phyloP scores from a whole-genome alignment of 2,888 invertebrate genomes.

The Apotomis capreana region DNA sequence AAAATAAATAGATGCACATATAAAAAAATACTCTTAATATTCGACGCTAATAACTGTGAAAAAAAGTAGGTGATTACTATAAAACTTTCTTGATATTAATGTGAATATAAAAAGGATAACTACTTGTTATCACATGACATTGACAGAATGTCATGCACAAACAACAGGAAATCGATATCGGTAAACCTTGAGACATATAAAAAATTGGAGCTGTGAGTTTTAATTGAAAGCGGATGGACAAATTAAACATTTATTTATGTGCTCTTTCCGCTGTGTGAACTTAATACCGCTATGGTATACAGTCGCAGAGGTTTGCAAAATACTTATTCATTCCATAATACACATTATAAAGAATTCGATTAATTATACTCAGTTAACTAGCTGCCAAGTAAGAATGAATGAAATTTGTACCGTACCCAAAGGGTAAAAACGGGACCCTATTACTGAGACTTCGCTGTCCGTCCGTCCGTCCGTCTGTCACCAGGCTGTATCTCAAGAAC shows the following conservation, averaged over 20 bases:
- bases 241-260: slow-evolving; percentile 27
- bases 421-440: no score
- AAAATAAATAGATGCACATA: no score
- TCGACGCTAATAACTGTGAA: no score
- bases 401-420: no score
- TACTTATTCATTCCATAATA: not conserved
- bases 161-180: slow-evolving; percentile 10
- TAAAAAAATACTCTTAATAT: no score
- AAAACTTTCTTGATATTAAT: no score
- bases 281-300: slow-evolving; percentile 7
- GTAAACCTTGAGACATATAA: slow-evolving; percentile 15
- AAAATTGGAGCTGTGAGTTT: slow-evolving; percentile 25
- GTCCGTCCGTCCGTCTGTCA: no score
- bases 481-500: no score
- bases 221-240: slow-evolving; percentile 26
- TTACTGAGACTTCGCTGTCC: no score
- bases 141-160: slow-evolving; percentile 21
- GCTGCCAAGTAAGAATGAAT: no score
- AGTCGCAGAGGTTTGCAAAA: slow-evolving; percentile 16
- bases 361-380: no score
- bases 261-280: slow-evolving; percentile 27
- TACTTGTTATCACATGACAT: not conserved
- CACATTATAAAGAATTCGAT: not conserved
- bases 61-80: no score
- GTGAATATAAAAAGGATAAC: not conserved